These are phyloP conservation scores for Drosophila tristis DNA, from an alignment of 1,140 invertebrate species.

Conservation along the genomic window DNA sequence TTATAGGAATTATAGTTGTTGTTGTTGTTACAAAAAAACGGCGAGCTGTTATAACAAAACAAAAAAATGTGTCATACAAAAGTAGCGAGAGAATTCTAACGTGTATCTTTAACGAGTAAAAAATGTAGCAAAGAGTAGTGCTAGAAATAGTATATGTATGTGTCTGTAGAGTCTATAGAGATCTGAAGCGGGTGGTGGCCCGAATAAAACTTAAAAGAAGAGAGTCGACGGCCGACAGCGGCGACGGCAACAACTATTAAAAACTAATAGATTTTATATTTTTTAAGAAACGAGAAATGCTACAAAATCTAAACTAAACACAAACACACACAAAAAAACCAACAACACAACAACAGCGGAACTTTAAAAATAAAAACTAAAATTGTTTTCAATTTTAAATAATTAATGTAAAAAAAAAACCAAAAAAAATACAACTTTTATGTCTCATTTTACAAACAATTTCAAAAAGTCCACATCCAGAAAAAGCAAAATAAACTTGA, in stretches of 20 bases:
- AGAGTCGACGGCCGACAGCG: neutral
- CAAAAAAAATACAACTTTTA: conserved; percentile 32
- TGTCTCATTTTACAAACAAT: conserved; percentile 62
- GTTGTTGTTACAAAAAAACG: conserved; percentile 7
- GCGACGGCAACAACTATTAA: conserved; percentile 58
- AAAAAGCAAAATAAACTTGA: conserved; percentile 4
- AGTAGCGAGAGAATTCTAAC: conserved; percentile 14
- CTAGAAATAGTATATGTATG: neutral
- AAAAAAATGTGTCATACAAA: conserved; percentile 48
- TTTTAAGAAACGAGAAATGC: conserved; percentile 28
- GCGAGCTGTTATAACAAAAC: conserved; percentile 30
- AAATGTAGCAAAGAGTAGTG: conserved; percentile 24
- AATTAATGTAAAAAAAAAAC: conserved; percentile 44
- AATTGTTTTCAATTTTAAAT: conserved; percentile 79
- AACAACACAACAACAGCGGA: conserved; percentile 6
- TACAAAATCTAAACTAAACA: conserved; percentile 31
- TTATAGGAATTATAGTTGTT: conserved; percentile 36
- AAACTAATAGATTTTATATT: conserved; percentile 63
- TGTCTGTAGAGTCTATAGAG: conserved; percentile 5
- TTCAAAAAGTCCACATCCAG: conserved; percentile 41
- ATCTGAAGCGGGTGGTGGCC: conserved; percentile 12
- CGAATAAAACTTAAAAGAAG: conserved; percentile 25
- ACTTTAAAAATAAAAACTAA: conserved; percentile 32
- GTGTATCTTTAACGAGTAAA: conserved; percentile 43
- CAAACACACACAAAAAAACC: conserved; percentile 27